Base-by-base conservation (phyloP, 2,113 vertebrate genomes). In the Podilymbus podiceps region DNA sequence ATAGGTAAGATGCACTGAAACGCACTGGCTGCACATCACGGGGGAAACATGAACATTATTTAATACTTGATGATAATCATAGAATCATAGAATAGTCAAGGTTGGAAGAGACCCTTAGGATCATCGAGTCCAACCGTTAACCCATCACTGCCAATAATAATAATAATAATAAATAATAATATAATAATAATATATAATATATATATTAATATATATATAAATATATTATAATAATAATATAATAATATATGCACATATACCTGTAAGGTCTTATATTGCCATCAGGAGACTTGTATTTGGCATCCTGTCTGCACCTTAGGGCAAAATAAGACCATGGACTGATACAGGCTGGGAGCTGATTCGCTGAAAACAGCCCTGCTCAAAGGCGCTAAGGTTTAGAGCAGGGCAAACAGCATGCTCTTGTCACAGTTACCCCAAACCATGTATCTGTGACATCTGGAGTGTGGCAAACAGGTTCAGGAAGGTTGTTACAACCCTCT, bases 361-460 rank as follows among this genome's bases (percentile, higher is more conserved):
- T 12, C 14, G 46, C 52, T 71, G 75, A 25, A 28, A 76, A 71
- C 63, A 71, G 63, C 63, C 31, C 40, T 66, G 46, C 38, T 69
- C 33, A 11, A 50, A 63, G 58, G 23, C 33, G 18, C 30, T 64
- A 5, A 47, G 18, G 53, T 56, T 63, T 30, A 50, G 31, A 73
- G 42, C 23, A 63, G 42, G 17, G 15, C 8, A 83, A 30, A 31
- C 14, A 30, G 25, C 6, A 33, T 71, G 15, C 5, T 42, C 15
- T 90, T 4, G 0, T 52, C 58, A 60, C 35, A 67, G 6, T 38
- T 49, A 38, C 40, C 53, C 30, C 66, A 73, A n/a, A 19, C 8
- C 42, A 13, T 6, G 0, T 2, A 5, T 14, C 12, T 85, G 73
- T 0, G 1, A 19, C 17, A 42, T 7, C 46, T 81, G 55, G 15